These are phyloP conservation scores for Melanchra persicariae DNA, from an alignment of 2,888 invertebrate species.

Conservation along the genomic window DNA sequence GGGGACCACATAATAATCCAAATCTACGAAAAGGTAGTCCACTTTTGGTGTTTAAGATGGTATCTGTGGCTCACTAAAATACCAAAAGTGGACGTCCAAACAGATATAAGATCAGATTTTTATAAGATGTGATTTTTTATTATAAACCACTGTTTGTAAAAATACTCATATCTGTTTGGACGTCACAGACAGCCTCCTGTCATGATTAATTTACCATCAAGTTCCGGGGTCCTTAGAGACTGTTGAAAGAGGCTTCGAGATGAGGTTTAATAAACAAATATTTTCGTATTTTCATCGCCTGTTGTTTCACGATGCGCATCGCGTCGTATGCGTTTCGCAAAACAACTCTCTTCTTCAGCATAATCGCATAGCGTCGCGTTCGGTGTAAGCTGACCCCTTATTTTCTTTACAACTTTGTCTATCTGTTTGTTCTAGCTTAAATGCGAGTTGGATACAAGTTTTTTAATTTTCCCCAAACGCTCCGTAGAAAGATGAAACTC, in stretches of 20 bases:
- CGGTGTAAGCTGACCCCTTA: constrained; percentile 19
- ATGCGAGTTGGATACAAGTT: constrained; percentile 64
- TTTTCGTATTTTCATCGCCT: too few species aligned
- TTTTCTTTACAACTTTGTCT: constrained; percentile 58
- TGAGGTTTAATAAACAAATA: background rate
- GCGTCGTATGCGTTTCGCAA: background rate
- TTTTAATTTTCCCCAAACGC: constrained; percentile 67
- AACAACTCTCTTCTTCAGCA: background rate
- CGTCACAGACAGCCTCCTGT: constrained; percentile 17
- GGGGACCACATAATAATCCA: background rate
- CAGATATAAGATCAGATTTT: too few species aligned
- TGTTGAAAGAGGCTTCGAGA: background rate
- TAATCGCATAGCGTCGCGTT: background rate
- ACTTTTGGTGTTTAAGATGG: background rate
- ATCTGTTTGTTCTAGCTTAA: constrained; percentile 63
- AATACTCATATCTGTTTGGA: background rate
- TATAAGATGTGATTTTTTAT: too few species aligned
- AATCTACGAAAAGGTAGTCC: background rate
- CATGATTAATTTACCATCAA: constrained; percentile 11
- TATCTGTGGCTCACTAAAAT: too few species aligned
- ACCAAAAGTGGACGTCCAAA: too few species aligned
- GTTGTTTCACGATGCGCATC: background rate
- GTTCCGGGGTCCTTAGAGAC: constrained; percentile 2
- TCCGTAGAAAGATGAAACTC: constrained; percentile 51
- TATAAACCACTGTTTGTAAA: too few species aligned